phyloP scores from a whole-genome alignment of 2,113 vertebrate genomes.

The Malurus alboscapulatus region DNA sequence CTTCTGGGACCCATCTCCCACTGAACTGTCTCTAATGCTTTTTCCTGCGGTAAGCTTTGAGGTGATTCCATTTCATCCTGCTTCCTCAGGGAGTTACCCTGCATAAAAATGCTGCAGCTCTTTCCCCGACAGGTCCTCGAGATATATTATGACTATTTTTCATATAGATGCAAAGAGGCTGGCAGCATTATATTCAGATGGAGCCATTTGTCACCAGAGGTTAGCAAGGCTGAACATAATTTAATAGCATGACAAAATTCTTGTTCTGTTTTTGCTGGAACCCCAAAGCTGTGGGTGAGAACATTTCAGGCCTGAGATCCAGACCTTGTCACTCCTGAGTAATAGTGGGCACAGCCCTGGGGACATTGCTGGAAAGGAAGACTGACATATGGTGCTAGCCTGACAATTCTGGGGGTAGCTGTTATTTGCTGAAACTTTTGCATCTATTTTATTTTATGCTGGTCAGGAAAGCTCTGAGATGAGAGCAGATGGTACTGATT shows the following conservation, averaged over 20 bases:
- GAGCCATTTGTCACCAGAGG: neutral
- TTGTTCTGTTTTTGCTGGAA: constrained; percentile 22
- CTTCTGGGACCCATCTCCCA: neutral
- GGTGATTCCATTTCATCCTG: neutral
- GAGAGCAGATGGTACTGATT: constrained; percentile 43
- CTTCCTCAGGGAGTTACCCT: neutral
- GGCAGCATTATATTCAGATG: constrained; percentile 29
- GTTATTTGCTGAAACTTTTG: constrained; percentile 9
- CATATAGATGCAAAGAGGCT: neutral
- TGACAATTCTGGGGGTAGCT: neutral
- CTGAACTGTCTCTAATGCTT: neutral
- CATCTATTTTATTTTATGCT: constrained; percentile 8
- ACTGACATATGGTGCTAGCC: neutral
- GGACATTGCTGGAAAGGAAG: neutral
- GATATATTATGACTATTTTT: constrained; percentile 42
- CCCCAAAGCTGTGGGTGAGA: neutral
- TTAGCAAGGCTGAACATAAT: constrained; percentile 21
- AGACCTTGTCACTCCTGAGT: neutral
- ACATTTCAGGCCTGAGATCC: neutral
- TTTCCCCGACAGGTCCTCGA: constrained; percentile 1
- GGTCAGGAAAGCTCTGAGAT: neutral
- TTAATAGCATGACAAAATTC: neutral
- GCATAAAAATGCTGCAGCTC: constrained; percentile 10
- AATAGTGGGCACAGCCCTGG: neutral
- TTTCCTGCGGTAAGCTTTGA: neutral